Base-by-base conservation (phyloP, 2,888 invertebrate species). In the Agrotis puta region DNA sequence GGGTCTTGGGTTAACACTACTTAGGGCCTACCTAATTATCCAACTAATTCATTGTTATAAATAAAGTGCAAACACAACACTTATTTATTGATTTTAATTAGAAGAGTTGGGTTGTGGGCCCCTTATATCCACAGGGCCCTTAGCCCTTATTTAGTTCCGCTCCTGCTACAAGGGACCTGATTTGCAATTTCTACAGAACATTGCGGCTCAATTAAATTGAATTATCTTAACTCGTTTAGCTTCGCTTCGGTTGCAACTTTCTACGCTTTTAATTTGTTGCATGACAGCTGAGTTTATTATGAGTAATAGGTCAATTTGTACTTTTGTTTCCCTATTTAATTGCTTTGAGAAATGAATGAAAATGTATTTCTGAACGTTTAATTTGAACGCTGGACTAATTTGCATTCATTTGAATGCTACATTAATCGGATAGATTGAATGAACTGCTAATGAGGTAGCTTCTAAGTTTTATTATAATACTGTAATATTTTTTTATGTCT, bases 171-270 rank as follows among this genome's bases (percentile, higher is more conserved):
- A 79, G 75, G 81, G 70, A 82, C 80, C 59, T 74, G 75, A 84
- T 82, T 80, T 80, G 64, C 82, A 84, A 84, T 84, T 80, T 81
- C 79, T 71, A 82, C 66, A 47, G 77, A 64, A 77, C 68, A 68
- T 48, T 64, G 80, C 50, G 48, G 70, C 58, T 68, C 70, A 68
- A 80, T 82, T 80, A 77, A 82, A 80, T 67, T 69, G 16, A 77
- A 81, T 77, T 58, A 75, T 76, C 54, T 51, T 70, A 70, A 81
- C 61, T 77, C 51, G 72, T 83, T 83, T 76, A 64, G 64, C 57
- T 76, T 70, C 61, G 65, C 56, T 53, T 50, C 54, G 22, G 24
- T 48, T 1, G 11, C n/a, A n/a, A 69, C 74, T 83, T 79, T 77
- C 82, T 79, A 72, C 43, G n/a, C 1, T 27, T 61, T 69, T 71